Evolutionary conservation across 2,888 invertebrate species (phyloP).

Genomic region (Eilema sororculum): DNA sequence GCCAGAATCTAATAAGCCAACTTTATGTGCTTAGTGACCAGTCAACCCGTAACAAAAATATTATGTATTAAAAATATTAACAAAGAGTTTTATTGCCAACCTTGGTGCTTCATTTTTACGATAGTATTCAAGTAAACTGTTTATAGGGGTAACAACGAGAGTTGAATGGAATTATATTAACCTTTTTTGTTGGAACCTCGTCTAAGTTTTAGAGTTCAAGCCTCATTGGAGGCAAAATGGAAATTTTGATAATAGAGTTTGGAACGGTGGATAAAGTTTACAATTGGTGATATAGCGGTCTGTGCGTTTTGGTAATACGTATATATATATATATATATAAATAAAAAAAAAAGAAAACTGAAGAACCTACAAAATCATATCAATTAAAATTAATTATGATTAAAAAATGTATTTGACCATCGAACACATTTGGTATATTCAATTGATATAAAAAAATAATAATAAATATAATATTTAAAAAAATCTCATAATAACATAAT

Average conservation of each 20-base stretch:
- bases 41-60: conserved; percentile 39
- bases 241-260: conserved; percentile 35
- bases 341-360: no score
- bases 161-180: conserved; percentile 50
- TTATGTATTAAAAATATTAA: conserved; percentile 52
- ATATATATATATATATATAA: background rate
- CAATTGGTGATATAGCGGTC: conserved; percentile 7
- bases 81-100: conserved; percentile 49
- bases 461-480: no score
- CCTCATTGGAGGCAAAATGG: conserved; percentile 46
- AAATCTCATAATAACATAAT: no score
- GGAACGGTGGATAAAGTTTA: conserved; percentile 16
- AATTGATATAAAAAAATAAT: no score
- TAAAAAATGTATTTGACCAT: no score
- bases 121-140: conserved; percentile 52
- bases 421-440: no score
- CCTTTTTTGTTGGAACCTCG: conserved; percentile 41
- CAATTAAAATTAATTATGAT: background rate
- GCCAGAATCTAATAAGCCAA: conserved; percentile 44
- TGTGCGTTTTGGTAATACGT: background rate
- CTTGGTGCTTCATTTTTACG: conserved; percentile 52
- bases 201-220: conserved; percentile 46
- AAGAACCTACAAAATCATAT: no score
- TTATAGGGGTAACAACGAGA: conserved; percentile 47
- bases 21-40: conserved; percentile 37